A percentile compares a stretch with the other conserved stretches of the same genome.
These are phyloP conservation scores for Halisarca cf. caerulea DNA, from an alignment of 37 sponge, comb jelly and placozoan species.

Conservation along the genomic window DNA sequence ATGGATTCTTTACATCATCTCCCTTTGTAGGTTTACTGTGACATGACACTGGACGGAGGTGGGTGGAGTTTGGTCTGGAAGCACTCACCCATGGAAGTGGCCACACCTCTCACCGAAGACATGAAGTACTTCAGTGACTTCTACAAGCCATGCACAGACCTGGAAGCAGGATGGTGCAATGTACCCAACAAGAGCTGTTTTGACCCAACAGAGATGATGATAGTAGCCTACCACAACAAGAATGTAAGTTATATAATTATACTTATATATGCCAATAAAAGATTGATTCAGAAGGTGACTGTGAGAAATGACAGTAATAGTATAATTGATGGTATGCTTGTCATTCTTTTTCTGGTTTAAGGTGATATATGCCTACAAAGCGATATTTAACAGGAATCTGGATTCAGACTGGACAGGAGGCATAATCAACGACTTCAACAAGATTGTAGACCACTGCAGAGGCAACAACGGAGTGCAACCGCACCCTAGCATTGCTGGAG, in stretches of 20 bases:
- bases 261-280: too few relatives aligned
- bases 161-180: conserved; percentile 24
- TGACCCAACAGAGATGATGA: conserved; percentile 24
- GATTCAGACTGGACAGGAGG: conserved; percentile 25
- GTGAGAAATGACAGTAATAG: too few relatives aligned
- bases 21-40: conserved; percentile 23
- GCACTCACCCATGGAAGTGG: conserved; percentile 24
- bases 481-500: neutral
- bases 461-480: neutral
- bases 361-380: conserved; percentile 6
- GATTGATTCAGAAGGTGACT: too few relatives aligned
- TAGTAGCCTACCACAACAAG: conserved; percentile 13
- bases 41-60: conserved; percentile 1
- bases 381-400: neutral
- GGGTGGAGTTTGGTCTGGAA: conserved; percentile 33
- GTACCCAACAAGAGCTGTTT: conserved; percentile 21
- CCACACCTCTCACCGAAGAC: neutral
- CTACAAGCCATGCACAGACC: conserved; percentile 8
- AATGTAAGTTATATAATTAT: too few relatives aligned
- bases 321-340: too few relatives aligned
- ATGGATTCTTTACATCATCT: too few relatives aligned
- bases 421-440: neutral
- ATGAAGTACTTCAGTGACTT: conserved; percentile 24
- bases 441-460: conserved; percentile 10
- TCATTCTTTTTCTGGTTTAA: neutral